phyloP scores from a whole-genome alignment of 2,113 vertebrate genomes.

The Rhipidura dahli region DNA sequence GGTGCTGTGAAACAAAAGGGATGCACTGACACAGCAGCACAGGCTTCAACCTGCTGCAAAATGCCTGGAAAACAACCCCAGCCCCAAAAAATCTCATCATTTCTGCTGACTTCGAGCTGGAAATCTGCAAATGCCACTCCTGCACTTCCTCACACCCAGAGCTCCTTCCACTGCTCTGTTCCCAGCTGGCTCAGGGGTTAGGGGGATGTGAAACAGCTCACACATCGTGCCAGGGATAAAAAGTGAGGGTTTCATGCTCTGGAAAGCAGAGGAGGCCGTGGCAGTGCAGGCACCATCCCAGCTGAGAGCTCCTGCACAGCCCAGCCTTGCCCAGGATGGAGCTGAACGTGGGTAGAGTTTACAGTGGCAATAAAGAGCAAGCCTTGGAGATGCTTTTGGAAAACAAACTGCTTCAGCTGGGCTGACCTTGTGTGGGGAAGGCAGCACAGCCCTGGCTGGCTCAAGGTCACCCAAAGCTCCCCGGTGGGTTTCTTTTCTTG shows the following conservation, averaged over 20 bases:
- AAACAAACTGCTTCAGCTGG: slow-evolving; percentile 33
- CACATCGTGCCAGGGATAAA: neutral
- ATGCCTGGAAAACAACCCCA: neutral
- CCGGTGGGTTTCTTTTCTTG: neutral
- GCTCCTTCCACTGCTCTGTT: neutral
- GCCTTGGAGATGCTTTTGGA: neutral
- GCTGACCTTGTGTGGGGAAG: neutral
- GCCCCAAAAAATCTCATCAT: rapidly evolving
- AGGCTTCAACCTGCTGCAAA: neutral
- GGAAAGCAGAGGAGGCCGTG: neutral
- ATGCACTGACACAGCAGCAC: neutral
- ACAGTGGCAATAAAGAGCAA: neutral
- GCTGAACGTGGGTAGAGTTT: neutral
- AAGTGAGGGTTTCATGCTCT: neutral
- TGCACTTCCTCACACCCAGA: neutral
- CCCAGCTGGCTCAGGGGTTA: neutral
- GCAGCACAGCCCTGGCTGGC: neutral
- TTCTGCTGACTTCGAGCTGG: neutral
- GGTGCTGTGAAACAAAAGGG: neutral
- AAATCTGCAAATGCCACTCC: neutral
- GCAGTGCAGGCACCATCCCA: neutral
- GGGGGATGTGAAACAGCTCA: neutral
- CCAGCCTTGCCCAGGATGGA: neutral
- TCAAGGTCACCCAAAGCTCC: neutral
- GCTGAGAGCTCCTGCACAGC: neutral